Evolutionary conservation across 2,113 vertebrate species (phyloP).

Genomic region (Excalfactoria chinensis): DNA sequence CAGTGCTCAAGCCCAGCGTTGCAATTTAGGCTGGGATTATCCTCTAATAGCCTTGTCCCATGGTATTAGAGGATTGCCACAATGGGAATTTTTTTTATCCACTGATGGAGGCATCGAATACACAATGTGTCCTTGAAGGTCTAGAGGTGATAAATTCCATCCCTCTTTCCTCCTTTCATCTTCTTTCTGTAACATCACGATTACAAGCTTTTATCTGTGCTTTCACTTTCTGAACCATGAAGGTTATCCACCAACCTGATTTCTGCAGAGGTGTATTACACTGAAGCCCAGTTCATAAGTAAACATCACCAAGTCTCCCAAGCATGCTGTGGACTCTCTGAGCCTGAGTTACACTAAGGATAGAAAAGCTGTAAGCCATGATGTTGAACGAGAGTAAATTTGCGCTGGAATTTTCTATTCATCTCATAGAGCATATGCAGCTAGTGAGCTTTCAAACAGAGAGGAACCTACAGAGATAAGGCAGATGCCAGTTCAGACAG

Average conservation of each 20-base stretch:
- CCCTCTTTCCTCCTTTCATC: background rate
- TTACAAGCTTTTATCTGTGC: slow-evolving; percentile 10
- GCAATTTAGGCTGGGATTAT: slow-evolving; percentile 57
- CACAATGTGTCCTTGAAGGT: background rate
- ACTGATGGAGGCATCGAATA: background rate
- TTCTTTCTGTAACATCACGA: background rate
- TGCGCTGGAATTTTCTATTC: background rate
- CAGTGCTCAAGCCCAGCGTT: background rate
- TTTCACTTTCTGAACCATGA: background rate
- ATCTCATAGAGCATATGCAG: background rate
- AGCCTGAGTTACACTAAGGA: background rate
- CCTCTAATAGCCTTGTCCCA: slow-evolving; percentile 39
- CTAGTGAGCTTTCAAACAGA: background rate
- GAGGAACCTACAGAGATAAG: background rate
- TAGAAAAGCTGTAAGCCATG: background rate
- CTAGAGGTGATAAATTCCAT: background rate
- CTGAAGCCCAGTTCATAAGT: background rate
- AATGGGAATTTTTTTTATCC: background rate
- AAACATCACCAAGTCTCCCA: background rate
- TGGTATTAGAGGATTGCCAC: slow-evolving; percentile 29
- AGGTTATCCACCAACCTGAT: background rate
- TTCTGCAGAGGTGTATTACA: background rate
- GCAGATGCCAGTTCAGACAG: background rate
- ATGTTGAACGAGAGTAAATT: background rate
- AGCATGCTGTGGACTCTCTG: background rate